Conservation (phyloP, 2,113 vertebrate species). For the Mungos mungo region DNA sequence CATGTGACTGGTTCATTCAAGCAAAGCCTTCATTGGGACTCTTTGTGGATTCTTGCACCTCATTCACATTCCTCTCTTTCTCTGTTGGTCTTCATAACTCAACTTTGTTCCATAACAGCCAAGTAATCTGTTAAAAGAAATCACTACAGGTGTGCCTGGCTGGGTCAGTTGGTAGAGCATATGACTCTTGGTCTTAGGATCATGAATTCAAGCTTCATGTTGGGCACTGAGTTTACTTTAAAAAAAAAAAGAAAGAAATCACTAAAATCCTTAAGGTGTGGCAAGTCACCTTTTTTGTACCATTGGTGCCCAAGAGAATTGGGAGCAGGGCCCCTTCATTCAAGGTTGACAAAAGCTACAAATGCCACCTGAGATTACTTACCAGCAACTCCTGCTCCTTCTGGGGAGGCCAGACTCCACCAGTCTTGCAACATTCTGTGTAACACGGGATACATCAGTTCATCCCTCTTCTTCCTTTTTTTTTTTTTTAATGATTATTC, state of each 20-base stretch:
- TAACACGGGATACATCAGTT: slow-evolving; percentile 89
- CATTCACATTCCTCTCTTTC: slow-evolving; percentile 94
- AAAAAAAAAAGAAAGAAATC: neutral
- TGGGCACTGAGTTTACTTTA: neutral
- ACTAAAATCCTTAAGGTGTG: slow-evolving; percentile 86
- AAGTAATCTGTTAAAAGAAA: neutral
- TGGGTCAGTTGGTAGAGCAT: neutral
- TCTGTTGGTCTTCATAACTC: slow-evolving; percentile 94
- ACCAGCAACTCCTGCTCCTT: slow-evolving; percentile 92
- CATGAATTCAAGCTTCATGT: neutral
- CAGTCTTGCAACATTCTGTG: slow-evolving; percentile 91
- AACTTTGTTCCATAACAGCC: slow-evolving; percentile 90
- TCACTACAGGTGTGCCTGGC: neutral
- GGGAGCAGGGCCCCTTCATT: slow-evolving; percentile 91
- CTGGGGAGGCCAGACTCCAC: slow-evolving; percentile 90
- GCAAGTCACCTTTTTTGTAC: slow-evolving; percentile 93
- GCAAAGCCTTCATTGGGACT: slow-evolving; percentile 91
- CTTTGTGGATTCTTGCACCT: slow-evolving; percentile 91
- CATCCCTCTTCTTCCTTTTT: slow-evolving; percentile 85
- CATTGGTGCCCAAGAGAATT: slow-evolving; percentile 90
- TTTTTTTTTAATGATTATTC: too few relatives aligned
- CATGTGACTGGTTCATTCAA: slow-evolving; percentile 92
- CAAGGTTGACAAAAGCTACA: slow-evolving; percentile 89
- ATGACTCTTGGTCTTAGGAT: neutral
- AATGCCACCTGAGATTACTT: slow-evolving; percentile 92